Base-by-base conservation (phyloP, 1,140 invertebrate species). In the Colletes latitarsis region DNA sequence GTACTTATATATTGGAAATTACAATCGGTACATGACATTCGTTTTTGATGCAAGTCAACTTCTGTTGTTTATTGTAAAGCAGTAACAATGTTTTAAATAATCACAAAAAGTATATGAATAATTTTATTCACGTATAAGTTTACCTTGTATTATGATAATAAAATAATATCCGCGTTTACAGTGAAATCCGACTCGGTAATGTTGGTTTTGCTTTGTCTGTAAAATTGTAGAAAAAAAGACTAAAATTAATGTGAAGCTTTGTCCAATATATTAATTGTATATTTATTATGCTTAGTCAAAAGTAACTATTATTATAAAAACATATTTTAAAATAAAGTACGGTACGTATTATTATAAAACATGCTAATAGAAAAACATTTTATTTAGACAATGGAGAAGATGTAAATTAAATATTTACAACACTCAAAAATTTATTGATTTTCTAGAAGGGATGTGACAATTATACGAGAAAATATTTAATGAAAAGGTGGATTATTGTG, bases 1-100 rank as follows among this genome's bases (percentile, higher is more conserved):
- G 30, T 30, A 46, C 14, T 9, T 43, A 77, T 77, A n/a, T 14
- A 46, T 62, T 57, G 12, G 43, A 62, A 58, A 41, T 52, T 53
- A 39, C 6, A 19, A 69, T 39, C 5, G 12, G 39, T 68, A 6
- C 30, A 19, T 21, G 5, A 39, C 3, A 15, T 67, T 76, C 66
- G 15, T 52, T 17, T 49, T 21, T 1, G 9, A 6, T 58, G 21
- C 6, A 1, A 3, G 10, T 49, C 69, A 41, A n/a, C 62, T 41
- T 64, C 1, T 15, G 17, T 64, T n/a, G 5, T 10, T 15, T 9
- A 4, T 57, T 57, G n/a, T 57, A 9, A 57, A 17, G 4, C 39
- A n/a, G 15, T 64, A 43, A 64, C 6, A n/a, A 9, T 43, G 39
- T 9, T 64, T 64, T 2, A 14, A n/a, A 43, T 17, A 9, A 43